Evolutionary conservation across 2,888 invertebrate species (phyloP).

Genomic region (Epirrita christyi): DNA sequence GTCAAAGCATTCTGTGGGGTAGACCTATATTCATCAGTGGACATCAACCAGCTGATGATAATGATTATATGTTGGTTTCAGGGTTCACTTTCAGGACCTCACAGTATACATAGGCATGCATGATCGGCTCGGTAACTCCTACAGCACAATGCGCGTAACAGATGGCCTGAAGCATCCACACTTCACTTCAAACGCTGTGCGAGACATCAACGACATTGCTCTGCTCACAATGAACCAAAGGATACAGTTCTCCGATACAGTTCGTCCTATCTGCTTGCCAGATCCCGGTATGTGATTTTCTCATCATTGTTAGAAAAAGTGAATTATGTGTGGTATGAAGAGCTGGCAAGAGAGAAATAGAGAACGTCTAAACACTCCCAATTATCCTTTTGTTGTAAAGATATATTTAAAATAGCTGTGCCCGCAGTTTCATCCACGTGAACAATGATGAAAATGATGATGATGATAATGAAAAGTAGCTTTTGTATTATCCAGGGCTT

Average conservation of each 20-base stretch:
- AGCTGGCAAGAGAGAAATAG: no score
- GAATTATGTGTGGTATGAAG: no score
- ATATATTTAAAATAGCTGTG: no score
- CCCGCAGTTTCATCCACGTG: no score
- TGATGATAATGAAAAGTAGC: no score
- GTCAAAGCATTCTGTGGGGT: no score
- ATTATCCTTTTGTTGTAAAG: no score
- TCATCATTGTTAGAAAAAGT: neutral
- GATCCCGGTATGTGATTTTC: conserved; percentile 48
- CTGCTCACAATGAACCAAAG: conserved; percentile 75
- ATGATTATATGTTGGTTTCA: conserved; percentile 37
- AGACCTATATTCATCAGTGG: no score
- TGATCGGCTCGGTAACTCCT: conserved; percentile 68
- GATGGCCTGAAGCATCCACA: conserved; percentile 74
- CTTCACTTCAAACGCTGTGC: conserved; percentile 80
- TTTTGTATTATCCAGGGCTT: no score
- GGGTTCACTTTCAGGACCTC: conserved; percentile 68
- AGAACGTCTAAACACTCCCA: no score
- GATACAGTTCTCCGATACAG: conserved; percentile 69
- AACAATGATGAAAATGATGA: no score
- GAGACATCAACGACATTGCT: conserved; percentile 85
- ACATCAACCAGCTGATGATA: no score
- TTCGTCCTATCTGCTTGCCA: conserved; percentile 82
- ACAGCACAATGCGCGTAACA: conserved; percentile 52
- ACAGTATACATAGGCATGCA: conserved; percentile 80